A percentile compares a stretch with the other conserved stretches of the same genome.
Evolutionary conservation across 2,888 invertebrate species (phyloP).

Genomic region (Mantis religiosa): DNA sequence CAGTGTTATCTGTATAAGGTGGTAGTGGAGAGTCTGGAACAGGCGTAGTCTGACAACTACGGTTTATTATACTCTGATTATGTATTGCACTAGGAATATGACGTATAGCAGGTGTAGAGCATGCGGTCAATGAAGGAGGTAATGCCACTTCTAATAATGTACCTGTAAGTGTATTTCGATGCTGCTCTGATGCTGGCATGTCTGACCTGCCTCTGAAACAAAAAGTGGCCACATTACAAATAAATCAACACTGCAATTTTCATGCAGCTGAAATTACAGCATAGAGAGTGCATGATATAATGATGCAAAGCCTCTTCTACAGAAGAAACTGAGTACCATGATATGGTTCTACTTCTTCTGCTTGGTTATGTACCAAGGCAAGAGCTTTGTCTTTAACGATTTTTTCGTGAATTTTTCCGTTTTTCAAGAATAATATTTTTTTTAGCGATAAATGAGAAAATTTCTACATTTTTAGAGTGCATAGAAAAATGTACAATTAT

Average conservation of each 20-base stretch:
- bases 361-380: too few relatives aligned
- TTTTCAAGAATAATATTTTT: too few relatives aligned
- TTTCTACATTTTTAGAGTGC: too few relatives aligned
- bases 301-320: too few relatives aligned
- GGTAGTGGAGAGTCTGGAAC: slow-evolving; percentile 37
- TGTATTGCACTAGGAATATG: background rate
- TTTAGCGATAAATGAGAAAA: too few relatives aligned
- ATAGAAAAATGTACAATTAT: too few relatives aligned
- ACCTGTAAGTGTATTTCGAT: background rate
- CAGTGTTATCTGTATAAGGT: slow-evolving; percentile 32
- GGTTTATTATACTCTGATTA: slow-evolving; percentile 18
- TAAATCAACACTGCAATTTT: background rate
- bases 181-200: background rate
- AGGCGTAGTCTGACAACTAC: slow-evolving; percentile 34
- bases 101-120: slow-evolving; percentile 3
- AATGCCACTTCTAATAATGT: background rate
- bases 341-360: too few relatives aligned
- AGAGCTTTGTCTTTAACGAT: too few relatives aligned
- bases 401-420: too few relatives aligned
- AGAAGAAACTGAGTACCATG: too few relatives aligned
- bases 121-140: background rate
- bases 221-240: background rate
- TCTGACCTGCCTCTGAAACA: background rate
- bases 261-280: background rate
- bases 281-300: too few relatives aligned